A percentile compares a stretch with the other conserved stretches of the same genome.
phyloP scores from a whole-genome alignment of 2,797 vertebrate genomes.

The Poecile montanus region DNA sequence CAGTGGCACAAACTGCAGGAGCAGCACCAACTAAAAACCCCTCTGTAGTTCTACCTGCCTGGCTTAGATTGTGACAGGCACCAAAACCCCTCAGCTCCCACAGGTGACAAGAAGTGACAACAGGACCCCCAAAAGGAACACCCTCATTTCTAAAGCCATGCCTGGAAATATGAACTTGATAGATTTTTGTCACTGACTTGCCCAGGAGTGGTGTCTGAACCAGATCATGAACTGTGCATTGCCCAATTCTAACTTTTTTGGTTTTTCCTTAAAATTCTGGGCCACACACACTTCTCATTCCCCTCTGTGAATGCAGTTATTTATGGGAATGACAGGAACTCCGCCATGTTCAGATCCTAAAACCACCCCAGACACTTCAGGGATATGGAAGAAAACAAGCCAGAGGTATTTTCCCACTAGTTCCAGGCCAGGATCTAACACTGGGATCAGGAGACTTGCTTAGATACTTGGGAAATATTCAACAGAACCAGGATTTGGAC shows the following conservation, averaged over 20 bases:
- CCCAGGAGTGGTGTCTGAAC: neutral
- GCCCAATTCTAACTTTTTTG: neutral
- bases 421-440: neutral
- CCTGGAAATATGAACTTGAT: neutral
- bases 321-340: neutral
- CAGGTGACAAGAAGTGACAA: neutral
- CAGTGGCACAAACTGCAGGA: neutral
- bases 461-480: neutral
- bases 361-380: neutral
- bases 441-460: neutral
- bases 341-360: neutral
- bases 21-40: neutral
- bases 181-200: neutral
- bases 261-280: neutral
- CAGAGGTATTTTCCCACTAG: neutral
- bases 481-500: neutral
- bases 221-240: neutral
- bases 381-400: neutral
- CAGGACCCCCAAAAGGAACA: neutral
- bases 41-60: neutral
- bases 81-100: neutral
- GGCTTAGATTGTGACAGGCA: accelerated
- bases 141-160: accelerated
- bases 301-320: neutral
- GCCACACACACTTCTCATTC: neutral